Evolutionary conservation across 2,113 vertebrate genomes (phyloP), one percentile per base, ranked within the genome.

Genomic region (Cnemophilus loriae): DNA sequence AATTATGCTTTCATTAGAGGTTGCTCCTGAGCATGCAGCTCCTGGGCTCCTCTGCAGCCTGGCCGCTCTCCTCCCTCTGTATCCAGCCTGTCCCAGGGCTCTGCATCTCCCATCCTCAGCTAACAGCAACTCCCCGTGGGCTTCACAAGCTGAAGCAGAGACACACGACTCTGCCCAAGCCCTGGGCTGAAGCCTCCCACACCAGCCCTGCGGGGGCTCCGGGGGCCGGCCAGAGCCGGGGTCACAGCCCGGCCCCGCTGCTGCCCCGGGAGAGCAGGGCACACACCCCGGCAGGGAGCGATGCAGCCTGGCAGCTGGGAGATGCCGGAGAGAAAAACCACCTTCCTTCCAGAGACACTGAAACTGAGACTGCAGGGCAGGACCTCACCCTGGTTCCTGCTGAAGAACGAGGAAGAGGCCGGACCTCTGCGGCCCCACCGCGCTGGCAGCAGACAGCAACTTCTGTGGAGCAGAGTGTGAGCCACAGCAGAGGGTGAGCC

Each of bases 81-180:
- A 10, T 1, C 18, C 50, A 13, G 7, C 75, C 55, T 17, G 0
- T 2, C 28, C 0, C 0, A 53, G 74, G 42, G 39, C 57, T 50
- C 61, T 41, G 2, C 18, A 6, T 8, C 23, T 41, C n/a, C 26
- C 33, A 1, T 1, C 55, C 64, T 13, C 49, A 4, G 28, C 16
- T 28, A 20, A 6, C 79, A 26, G 16, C 17, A 6, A 22, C 17
- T 12, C 11, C 37, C 61, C 4, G 6, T 1, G 52, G 46, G 19
- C 4, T 4, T 22, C 69, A 11, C 10, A 7, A 3, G 11, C 42
- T 27, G 42, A n/a, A 41, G 37, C 22, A 53, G 13, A 24, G 60
- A 17, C 12, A 41, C 68, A 2, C 5, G 33, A 1, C 32, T 30
- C 4, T 13, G 16, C 7, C 3, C 0, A 7, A n/a, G 68, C 41